phyloP scores from a whole-genome alignment of 1,140 invertebrate species.

The Drosophila erecta region DNA sequence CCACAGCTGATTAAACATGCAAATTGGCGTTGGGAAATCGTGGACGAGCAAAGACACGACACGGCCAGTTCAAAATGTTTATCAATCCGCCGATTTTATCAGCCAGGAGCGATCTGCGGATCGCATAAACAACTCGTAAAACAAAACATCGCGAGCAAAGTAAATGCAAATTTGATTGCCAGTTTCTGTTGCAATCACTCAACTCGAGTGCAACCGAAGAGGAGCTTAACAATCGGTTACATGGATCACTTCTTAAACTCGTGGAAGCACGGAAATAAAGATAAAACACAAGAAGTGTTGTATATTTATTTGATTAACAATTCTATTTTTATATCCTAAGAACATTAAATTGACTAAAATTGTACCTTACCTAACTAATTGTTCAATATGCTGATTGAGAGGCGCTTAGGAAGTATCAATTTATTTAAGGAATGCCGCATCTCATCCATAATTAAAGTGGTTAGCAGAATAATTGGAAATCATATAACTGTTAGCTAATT shows the following conservation, averaged over 20 bases:
- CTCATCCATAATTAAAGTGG: slow-evolving; percentile 29
- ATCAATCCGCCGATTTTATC: slow-evolving; percentile 73
- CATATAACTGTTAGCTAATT: slow-evolving; percentile 36
- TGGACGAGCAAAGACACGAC: slow-evolving; percentile 66
- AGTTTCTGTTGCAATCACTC: slow-evolving; percentile 59
- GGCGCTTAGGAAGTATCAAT: slow-evolving; percentile 27
- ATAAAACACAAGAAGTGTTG: no score
- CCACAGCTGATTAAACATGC: slow-evolving; percentile 79
- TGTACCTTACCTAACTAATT: neutral
- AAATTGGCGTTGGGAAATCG: slow-evolving; percentile 73
- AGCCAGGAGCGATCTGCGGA: slow-evolving; percentile 45
- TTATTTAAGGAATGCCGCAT: slow-evolving; percentile 32
- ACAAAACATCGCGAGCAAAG: slow-evolving; percentile 41
- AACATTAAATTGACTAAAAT: no score
- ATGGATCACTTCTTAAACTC: slow-evolving; percentile 6
- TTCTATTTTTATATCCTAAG: no score
- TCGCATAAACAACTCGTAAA: slow-evolving; percentile 46
- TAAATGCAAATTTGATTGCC: slow-evolving; percentile 44
- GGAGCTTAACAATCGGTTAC: neutral
- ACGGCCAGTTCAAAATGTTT: slow-evolving; percentile 70
- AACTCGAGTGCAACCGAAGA: slow-evolving; percentile 11
- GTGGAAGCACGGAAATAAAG: neutral
- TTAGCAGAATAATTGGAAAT: slow-evolving; percentile 31
- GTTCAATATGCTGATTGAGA: slow-evolving; percentile 9
- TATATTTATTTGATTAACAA: neutral